phyloP scores from a whole-genome alignment of 2,888 invertebrate genomes.

The Druceiella hillmani region DNA sequence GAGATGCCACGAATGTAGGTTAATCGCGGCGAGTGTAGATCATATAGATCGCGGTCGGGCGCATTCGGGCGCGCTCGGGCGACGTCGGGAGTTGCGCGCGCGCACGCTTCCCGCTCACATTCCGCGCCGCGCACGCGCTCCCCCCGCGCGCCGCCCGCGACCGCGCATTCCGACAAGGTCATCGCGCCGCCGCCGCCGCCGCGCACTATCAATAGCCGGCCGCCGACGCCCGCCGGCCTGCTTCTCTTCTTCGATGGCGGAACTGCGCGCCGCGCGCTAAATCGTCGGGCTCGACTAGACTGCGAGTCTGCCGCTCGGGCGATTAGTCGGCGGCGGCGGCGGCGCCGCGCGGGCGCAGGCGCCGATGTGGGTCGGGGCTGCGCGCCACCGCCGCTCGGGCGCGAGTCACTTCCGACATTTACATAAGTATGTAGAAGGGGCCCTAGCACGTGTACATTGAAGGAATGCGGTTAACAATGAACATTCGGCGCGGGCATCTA shows the following conservation, averaged over 20 bases:
- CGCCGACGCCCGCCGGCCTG: conserved; percentile 42
- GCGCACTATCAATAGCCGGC: conserved; percentile 48
- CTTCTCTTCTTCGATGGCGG: not conserved
- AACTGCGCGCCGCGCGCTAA: not conserved
- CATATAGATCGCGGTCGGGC: too few relatives aligned
- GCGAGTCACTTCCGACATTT: too few relatives aligned
- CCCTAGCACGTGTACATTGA: not conserved
- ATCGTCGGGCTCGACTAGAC: too few relatives aligned
- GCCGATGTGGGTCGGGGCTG: conserved; percentile 1
- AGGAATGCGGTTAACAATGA: not conserved
- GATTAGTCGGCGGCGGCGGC: not conserved
- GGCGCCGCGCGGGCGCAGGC: conserved; percentile 4
- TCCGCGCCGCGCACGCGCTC: conserved; percentile 22
- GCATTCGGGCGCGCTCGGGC: too few relatives aligned
- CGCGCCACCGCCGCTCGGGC: conserved; percentile 11
- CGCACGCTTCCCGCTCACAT: conserved; percentile 29
- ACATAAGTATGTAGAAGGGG: too few relatives aligned
- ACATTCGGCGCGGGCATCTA: not conserved
- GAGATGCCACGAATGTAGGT: too few relatives aligned
- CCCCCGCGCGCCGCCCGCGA: too few relatives aligned
- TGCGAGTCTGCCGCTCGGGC: not conserved
- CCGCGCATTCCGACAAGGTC: conserved; percentile 27
- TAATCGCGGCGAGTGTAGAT: too few relatives aligned
- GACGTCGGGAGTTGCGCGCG: too few relatives aligned
- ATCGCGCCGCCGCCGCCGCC: conserved; percentile 35